Conservation (phyloP, 2,888 invertebrate genomes). For the Brenthis daphne region DNA sequence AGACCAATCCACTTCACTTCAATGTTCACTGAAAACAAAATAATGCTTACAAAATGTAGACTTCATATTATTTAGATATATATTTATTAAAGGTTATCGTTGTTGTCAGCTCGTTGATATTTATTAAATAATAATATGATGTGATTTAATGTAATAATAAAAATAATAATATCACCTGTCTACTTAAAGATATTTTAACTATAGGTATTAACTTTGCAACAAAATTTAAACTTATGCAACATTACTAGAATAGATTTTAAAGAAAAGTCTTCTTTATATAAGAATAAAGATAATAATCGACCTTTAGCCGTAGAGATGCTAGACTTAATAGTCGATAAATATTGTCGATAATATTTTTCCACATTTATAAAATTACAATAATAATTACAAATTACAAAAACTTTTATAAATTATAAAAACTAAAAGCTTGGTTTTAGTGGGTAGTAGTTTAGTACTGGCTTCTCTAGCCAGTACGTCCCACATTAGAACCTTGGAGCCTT, state of each 20-base stretch:
- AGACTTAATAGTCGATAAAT: neutral
- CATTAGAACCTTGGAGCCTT: no score
- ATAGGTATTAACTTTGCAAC: no score
- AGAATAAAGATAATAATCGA: slow-evolving; percentile 11
- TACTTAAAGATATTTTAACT: no score
- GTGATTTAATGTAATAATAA: no score
- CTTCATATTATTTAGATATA: slow-evolving; percentile 1
- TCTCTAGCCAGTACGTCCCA: no score
- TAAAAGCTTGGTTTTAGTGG: no score
- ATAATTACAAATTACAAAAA: no score
- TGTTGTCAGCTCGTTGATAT: neutral
- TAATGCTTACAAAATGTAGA: neutral
- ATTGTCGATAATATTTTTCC: neutral
- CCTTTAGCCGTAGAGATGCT: slow-evolving; percentile 12
- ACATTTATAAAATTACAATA: no score
- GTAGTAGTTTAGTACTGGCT: no score
- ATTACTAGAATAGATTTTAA: slow-evolving; percentile 2
- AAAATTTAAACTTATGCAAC: no score
- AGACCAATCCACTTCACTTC: neutral
- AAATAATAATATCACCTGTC: no score
- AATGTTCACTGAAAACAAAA: neutral
- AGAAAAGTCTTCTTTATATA: slow-evolving; percentile 7
- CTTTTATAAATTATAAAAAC: no score
- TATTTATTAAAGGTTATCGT: slow-evolving; percentile 6
- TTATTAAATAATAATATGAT: neutral